A percentile compares a stretch with the other conserved stretches of the same genome.
Evolutionary conservation across 2,888 invertebrate genomes (phyloP).

Genomic region (Linhomoeus sp.): DNA sequence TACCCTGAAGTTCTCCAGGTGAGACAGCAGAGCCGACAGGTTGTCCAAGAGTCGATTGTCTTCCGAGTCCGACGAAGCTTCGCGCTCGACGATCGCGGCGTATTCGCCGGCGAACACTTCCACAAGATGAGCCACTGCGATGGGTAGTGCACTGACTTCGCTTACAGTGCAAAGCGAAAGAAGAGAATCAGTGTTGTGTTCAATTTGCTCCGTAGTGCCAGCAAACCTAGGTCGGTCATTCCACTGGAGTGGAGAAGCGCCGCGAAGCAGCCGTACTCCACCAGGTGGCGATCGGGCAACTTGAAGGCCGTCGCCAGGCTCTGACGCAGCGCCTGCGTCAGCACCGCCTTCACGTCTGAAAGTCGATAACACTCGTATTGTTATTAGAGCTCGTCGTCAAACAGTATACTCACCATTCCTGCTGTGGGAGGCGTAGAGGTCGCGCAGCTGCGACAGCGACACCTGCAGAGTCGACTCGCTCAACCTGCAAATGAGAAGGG

Average conservation of each 20-base stretch:
- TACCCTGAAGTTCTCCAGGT: too few species aligned
- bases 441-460: conserved; percentile 56
- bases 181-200: too few species aligned
- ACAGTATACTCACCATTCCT: conserved; percentile 35
- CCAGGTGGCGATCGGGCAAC: conserved; percentile 52
- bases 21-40: too few species aligned
- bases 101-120: too few species aligned
- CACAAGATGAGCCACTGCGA: too few species aligned
- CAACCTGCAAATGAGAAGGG: conserved; percentile 24
- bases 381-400: not conserved
- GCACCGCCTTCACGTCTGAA: conserved; percentile 42
- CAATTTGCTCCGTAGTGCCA: too few species aligned
- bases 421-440: conserved; percentile 53
- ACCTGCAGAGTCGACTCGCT: conserved; percentile 66
- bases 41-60: too few species aligned
- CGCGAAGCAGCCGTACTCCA: conserved; percentile 63
- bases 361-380: conserved; percentile 28
- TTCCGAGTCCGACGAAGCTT: too few species aligned
- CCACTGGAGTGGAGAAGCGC: conserved; percentile 69
- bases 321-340: conserved; percentile 49
- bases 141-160: too few species aligned
- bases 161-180: too few species aligned
- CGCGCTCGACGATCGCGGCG: too few species aligned
- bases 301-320: conserved; percentile 43
- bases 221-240: conserved; percentile 61